Evolutionary conservation across 2,113 vertebrate species (phyloP), one percentile per base, ranked within the genome.

Genomic region (Oryzias melastigma): DNA sequence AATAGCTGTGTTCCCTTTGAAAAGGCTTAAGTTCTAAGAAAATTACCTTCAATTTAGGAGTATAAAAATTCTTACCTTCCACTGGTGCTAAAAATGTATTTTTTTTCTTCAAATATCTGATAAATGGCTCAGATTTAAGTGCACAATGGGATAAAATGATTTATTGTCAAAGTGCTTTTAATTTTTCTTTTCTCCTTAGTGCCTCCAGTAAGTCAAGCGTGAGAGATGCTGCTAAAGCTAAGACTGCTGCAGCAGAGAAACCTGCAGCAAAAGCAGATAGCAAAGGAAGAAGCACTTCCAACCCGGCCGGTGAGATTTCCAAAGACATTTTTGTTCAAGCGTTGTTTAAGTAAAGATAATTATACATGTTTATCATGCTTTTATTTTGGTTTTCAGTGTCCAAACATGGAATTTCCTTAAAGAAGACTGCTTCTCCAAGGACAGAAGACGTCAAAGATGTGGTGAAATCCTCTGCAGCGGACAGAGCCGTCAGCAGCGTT

Each of bases 351-450:
- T 48, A n/a, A 16, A 6, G 10, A 12, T 25, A 22, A 51, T 13
- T 40, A 22, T 47, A 65, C 8, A 61, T 50, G 10, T 41, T 27
- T 58, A 62, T 13, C 46, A 46, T 17, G 49, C 12, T 15, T 52
- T 53, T 29, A 63, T 15, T 72, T 15, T 71, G 43, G 83, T 80
- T 69, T 66, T 73, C 82, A 97, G 96, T 86, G 58, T 73, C 89
- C 52, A 93, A 88, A 64, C 91, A 87, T 22, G 92, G 90, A 35
- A 83, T 90, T 7, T 65, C 88, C 16, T 6, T 71, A 27, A 92
- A 90, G 80, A 97, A 94, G 87, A 89, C 90, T 15, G 87, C 82
- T 8, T 95, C 93, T 82, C 93, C 93, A 61, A 95, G 90, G 81
- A 95, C 93, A 18, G 94, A 96, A 75, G 92, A 93, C 10, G 14